A percentile compares a stretch with the other conserved stretches of the same genome.
Conservation (phyloP, 2,797 vertebrate genomes). For the Neosalanx taihuensis region DNA sequence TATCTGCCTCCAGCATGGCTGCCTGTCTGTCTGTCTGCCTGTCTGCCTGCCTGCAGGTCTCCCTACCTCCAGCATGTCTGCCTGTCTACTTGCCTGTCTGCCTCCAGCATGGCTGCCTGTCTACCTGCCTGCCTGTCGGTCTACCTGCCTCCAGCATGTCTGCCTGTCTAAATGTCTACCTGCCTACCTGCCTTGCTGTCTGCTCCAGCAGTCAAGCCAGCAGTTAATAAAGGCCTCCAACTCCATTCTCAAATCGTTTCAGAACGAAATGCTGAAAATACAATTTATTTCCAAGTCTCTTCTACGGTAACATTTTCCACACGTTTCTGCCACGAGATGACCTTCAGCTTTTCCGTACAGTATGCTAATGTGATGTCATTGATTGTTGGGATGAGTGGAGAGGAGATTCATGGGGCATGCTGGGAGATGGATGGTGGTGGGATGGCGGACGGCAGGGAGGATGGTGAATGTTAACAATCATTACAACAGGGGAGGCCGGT, state of each 20-base stretch:
- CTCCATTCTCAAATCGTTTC: neutral
- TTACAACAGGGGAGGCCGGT: neutral
- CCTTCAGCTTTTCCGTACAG: constrained; percentile 26
- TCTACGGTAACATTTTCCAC: neutral
- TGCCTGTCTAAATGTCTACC: no score
- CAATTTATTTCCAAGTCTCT: neutral
- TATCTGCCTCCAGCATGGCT: no score
- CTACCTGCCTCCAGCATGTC: no score
- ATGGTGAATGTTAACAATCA: constrained; percentile 20
- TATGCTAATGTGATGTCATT: constrained; percentile 4
- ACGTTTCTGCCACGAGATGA: constrained; percentile 29
- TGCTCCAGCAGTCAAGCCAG: neutral
- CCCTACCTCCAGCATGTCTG: no score
- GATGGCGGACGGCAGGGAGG: constrained; percentile 7
- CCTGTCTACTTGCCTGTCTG: no score
- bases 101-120: no score
- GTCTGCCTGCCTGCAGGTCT: no score
- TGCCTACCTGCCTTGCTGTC: no score
- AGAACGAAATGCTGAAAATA: no score
- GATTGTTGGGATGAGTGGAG: constrained; percentile 14
- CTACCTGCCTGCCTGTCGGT: no score
- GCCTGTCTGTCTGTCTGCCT: no score
- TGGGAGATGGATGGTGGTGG: constrained; percentile 21
- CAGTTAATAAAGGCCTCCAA: neutral
- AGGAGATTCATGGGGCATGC: neutral